A percentile compares a stretch with the other conserved stretches of the same genome.
Evolutionary conservation across 2,113 vertebrate species (phyloP).

Genomic region (Callipepla squamata): DNA sequence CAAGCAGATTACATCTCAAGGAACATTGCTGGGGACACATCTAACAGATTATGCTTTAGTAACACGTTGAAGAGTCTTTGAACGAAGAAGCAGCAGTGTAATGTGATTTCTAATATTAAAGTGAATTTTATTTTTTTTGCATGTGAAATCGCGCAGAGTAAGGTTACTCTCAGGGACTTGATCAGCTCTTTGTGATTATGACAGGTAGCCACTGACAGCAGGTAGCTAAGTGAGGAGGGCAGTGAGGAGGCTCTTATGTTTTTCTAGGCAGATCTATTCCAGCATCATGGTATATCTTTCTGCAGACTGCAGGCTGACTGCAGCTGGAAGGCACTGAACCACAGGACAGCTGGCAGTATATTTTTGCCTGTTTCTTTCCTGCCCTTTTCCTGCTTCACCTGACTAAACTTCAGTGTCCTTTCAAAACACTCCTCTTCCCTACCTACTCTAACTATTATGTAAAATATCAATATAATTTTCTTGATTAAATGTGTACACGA

Average conservation of each 20-base stretch:
- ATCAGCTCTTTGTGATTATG: background rate
- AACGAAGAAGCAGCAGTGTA: background rate
- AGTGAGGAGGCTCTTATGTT: background rate
- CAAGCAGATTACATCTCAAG: background rate
- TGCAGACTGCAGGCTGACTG: background rate
- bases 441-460: rapidly evolving
- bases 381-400: background rate
- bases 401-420: background rate
- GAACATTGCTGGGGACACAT: background rate
- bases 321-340: background rate
- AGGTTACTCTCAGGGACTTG: background rate
- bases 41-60: background rate
- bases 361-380: background rate
- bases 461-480: background rate
- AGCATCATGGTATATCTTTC: background rate
- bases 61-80: background rate
- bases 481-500: background rate
- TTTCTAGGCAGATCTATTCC: background rate
- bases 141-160: background rate
- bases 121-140: background rate
- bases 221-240: background rate
- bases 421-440: background rate
- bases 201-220: background rate
- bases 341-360: background rate
- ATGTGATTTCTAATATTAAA: background rate